phyloP scores from a whole-genome alignment of 2,888 invertebrate genomes.

The Cephus nigrinus region DNA sequence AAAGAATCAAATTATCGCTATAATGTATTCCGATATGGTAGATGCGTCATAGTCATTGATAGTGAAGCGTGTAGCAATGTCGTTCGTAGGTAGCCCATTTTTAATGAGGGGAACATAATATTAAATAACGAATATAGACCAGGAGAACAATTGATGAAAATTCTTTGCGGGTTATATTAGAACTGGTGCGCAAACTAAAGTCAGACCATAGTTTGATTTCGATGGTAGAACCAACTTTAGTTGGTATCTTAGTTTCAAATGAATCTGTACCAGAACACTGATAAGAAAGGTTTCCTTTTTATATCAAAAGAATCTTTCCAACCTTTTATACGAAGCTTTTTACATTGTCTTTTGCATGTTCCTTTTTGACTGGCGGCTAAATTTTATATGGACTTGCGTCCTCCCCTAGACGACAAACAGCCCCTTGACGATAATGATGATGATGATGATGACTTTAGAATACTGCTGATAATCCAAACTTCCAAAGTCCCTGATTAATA shows the following conservation, averaged over 20 bases:
- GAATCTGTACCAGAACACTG: background rate
- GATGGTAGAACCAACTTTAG: background rate
- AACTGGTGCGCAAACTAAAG: background rate
- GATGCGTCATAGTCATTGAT: constrained; percentile 36
- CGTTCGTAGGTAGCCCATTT: constrained; percentile 23
- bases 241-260: background rate
- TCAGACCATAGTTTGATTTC: background rate
- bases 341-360: background rate
- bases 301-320: background rate
- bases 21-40: constrained; percentile 33
- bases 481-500: background rate
- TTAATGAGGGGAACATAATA: constrained; percentile 20
- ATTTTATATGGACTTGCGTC: background rate
- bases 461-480: background rate
- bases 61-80: constrained; percentile 35
- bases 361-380: background rate
- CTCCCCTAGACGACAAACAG: background rate
- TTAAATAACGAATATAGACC: constrained; percentile 17
- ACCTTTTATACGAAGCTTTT: background rate
- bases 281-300: background rate
- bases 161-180: background rate
- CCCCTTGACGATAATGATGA: background rate
- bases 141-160: background rate
- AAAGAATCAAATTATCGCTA: constrained; percentile 28
- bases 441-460: background rate